These are phyloP conservation scores for Halyomorpha halys DNA, from an alignment of 1,140 invertebrate species.

Conservation along the genomic window DNA sequence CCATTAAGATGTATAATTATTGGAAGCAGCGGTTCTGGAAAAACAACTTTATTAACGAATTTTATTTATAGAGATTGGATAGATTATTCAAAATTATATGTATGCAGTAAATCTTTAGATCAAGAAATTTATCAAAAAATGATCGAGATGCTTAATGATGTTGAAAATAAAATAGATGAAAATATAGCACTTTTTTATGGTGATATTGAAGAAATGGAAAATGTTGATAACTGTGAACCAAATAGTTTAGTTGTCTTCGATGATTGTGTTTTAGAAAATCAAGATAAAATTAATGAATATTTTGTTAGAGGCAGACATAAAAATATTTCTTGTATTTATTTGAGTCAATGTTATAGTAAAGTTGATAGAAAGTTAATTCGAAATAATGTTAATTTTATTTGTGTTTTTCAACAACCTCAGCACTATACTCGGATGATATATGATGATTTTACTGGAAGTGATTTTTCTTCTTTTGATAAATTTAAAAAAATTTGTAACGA, in stretches of 20 bases:
- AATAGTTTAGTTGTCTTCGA: neutral
- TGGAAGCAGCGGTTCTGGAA: neutral
- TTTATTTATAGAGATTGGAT: neutral
- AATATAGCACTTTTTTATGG: neutral
- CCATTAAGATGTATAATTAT: neutral
- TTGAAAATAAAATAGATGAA: neutral
- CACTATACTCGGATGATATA: no score
- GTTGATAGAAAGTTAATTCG: no score
- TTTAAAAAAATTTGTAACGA: no score
- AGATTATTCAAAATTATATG: neutral
- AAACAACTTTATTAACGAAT: neutral
- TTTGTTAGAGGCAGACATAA: neutral
- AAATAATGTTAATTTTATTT: no score
- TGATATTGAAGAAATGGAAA: no score
- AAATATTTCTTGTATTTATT: neutral
- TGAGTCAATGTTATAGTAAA: neutral
- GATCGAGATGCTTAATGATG: neutral
- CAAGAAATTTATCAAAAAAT: neutral
- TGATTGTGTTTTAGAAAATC: conserved; percentile 1
- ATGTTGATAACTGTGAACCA: neutral
- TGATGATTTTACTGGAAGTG: no score
- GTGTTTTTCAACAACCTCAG: no score
- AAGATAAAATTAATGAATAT: neutral
- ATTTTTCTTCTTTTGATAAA: no score
- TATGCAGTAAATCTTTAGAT: neutral